These are phyloP conservation scores for Protaetia brevitarsis DNA, from an alignment of 1,140 invertebrate genomes.

Conservation along the genomic window DNA sequence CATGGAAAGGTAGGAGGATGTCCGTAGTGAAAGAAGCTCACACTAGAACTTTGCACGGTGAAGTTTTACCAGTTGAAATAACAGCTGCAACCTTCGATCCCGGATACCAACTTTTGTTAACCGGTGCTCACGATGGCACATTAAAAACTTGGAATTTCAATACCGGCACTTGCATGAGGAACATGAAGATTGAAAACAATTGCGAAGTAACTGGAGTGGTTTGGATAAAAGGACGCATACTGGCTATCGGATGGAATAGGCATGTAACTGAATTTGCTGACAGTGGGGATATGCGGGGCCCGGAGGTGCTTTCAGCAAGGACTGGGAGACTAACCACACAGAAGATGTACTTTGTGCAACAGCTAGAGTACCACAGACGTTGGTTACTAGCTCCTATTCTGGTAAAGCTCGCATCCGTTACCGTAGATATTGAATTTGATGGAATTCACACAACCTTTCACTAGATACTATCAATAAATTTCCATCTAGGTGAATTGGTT, in stretches of 20 bases:
- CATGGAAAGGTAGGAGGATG: conserved; percentile 59
- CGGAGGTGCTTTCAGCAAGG: conserved; percentile 46
- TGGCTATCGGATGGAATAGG: conserved; percentile 69
- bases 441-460: conserved; percentile 57
- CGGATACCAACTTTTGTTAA: conserved; percentile 61
- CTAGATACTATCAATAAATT: not conserved
- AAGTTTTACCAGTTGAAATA: conserved; percentile 65
- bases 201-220: conserved; percentile 59
- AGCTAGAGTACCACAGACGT: conserved; percentile 57
- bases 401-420: too few relatives aligned
- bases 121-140: conserved; percentile 52
- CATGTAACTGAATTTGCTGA: conserved; percentile 68
- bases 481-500: conserved; percentile 63
- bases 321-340: conserved; percentile 60
- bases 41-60: conserved; percentile 57
- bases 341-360: conserved; percentile 70
- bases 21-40: conserved; percentile 64
- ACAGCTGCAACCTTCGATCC: conserved; percentile 73
- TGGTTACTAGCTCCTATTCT: conserved; percentile 57
- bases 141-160: conserved; percentile 77
- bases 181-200: conserved; percentile 59
- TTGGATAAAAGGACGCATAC: conserved; percentile 56
- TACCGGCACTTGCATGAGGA: conserved; percentile 63
- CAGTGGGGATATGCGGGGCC: conserved; percentile 51
- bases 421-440: not conserved